These are phyloP conservation scores for Gandaritis pyraliata DNA, from an alignment of 2,888 invertebrate species.

Conservation along the genomic window DNA sequence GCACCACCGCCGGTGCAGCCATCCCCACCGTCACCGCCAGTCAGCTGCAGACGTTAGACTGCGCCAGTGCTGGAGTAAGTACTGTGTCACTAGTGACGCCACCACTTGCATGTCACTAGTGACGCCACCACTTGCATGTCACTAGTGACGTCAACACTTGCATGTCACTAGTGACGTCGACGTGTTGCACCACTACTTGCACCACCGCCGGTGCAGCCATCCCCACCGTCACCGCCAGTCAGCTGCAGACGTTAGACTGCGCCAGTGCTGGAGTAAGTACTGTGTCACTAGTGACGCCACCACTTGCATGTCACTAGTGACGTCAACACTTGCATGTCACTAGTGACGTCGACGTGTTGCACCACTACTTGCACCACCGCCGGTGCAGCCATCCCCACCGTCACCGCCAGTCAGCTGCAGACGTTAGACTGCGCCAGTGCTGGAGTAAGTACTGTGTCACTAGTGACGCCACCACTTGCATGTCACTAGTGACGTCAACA, in stretches of 20 bases:
- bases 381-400: not conserved
- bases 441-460: constrained; percentile 56
- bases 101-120: no score
- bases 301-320: not conserved
- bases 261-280: constrained; percentile 56
- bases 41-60: constrained; percentile 13
- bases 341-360: no score
- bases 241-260: constrained; percentile 10
- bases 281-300: not conserved
- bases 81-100: no score
- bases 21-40: not conserved
- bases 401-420: constrained; percentile 10
- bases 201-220: not conserved
- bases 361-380: no score
- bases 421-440: constrained; percentile 24
- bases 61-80: constrained; percentile 55
- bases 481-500: no score
- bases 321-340: no score
- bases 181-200: no score
- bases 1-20: not conserved
- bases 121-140: not conserved
- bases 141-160: not conserved
- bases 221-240: constrained; percentile 1
- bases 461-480: not conserved
- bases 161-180: no score